phyloP scores from a whole-genome alignment of 2,888 invertebrate genomes.

The Macaria notata region DNA sequence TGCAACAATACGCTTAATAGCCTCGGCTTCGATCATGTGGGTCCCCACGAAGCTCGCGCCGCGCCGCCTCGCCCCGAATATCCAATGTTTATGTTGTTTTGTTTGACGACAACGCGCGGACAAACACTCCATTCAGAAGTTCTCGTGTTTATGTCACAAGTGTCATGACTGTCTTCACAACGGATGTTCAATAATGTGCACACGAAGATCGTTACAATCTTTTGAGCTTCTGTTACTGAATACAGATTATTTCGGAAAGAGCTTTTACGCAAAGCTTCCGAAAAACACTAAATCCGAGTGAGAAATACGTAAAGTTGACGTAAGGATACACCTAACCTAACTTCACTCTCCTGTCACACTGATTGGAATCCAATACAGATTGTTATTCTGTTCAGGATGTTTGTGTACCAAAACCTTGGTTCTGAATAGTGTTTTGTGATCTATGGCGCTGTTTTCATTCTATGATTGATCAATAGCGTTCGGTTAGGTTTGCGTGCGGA shows the following conservation, averaged over 20 bases:
- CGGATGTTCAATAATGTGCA: slow-evolving; percentile 37
- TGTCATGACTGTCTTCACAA: slow-evolving; percentile 40
- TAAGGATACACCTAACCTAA: slow-evolving; percentile 15
- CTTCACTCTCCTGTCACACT: slow-evolving; percentile 11
- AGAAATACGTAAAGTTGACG: not conserved
- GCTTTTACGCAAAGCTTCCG: not conserved
- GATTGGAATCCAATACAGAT: slow-evolving; percentile 26
- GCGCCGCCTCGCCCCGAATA: slow-evolving; percentile 40
- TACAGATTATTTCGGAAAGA: slow-evolving; percentile 1
- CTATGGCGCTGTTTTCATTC: no score
- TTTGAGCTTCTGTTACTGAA: slow-evolving; percentile 19
- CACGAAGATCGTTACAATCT: slow-evolving; percentile 37
- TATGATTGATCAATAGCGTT: no score
- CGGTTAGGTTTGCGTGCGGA: no score
- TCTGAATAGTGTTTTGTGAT: no score
- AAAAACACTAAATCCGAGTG: not conserved
- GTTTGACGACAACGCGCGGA: slow-evolving; percentile 70
- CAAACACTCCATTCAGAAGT: slow-evolving; percentile 66
- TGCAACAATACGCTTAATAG: slow-evolving; percentile 64
- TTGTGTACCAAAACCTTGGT: not conserved
- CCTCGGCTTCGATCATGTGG: slow-evolving; percentile 49
- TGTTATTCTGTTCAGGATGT: slow-evolving; percentile 21
- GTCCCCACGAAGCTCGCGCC: slow-evolving; percentile 48
- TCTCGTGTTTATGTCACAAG: slow-evolving; percentile 62
- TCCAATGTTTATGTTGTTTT: slow-evolving; percentile 71